Conservation (phyloP, 64 coral and sea anemone species). For the Trachythela sp. region DNA sequence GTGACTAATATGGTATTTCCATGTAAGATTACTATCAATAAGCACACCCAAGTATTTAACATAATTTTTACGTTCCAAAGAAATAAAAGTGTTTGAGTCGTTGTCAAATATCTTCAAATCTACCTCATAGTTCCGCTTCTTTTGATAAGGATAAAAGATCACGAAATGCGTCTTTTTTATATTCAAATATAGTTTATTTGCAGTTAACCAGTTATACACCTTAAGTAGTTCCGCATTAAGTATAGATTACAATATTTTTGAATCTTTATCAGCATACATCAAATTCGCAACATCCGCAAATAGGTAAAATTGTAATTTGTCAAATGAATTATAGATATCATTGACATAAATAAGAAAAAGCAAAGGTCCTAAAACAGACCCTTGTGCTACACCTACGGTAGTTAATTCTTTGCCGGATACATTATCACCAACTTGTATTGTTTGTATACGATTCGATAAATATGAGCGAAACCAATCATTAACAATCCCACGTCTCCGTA, state of each 20-base stretch:
- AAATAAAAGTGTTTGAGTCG: not conserved
- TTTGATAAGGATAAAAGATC: slow-evolving; percentile 13
- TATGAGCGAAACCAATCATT: not conserved
- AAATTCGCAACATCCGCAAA: not conserved
- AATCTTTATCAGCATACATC: not conserved
- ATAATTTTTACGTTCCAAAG: slow-evolving; percentile 30
- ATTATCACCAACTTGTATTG: not conserved
- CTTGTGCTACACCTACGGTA: not conserved
- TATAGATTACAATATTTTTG: slow-evolving; percentile 4
- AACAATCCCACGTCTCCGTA: not conserved
- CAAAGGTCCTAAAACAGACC: slow-evolving; percentile 30
- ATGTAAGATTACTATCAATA: slow-evolving; percentile 26
- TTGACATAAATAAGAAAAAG: slow-evolving; percentile 36
- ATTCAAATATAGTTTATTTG: not conserved
- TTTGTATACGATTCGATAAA: not conserved
- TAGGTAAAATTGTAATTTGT: slow-evolving; percentile 39
- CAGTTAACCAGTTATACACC: not conserved
- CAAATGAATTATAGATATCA: slow-evolving; percentile 17
- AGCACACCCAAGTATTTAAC: slow-evolving; percentile 8
- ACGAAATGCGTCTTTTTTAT: not conserved
- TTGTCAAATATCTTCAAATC: not conserved
- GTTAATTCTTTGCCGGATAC: not conserved
- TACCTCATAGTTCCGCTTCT: not conserved
- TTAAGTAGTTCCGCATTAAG: not conserved
- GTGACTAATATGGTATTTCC: slow-evolving; percentile 39